Conservation (phyloP, 2,797 vertebrate species). For the Xenops minutus region DNA sequence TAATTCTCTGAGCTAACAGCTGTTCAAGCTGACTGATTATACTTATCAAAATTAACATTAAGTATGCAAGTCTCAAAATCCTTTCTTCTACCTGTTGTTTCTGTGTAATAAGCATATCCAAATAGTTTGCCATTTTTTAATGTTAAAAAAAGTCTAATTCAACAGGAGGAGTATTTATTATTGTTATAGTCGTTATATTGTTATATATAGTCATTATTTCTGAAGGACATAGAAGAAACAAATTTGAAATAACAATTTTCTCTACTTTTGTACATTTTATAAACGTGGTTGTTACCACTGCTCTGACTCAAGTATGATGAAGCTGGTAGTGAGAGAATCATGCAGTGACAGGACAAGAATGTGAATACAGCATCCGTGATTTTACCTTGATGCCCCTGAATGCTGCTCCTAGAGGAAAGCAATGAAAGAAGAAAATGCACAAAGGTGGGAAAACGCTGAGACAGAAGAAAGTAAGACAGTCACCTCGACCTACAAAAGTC, state of each 20-base stretch:
- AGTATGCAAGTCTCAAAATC: background rate
- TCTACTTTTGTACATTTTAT: background rate
- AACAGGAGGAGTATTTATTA: background rate
- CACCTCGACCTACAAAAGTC: background rate
- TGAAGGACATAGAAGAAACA: background rate
- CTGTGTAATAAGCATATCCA: background rate
- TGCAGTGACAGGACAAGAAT: background rate
- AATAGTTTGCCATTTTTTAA: background rate
- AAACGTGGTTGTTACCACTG: background rate
- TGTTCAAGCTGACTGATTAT: background rate
- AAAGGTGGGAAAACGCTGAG: background rate
- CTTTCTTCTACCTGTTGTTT: background rate
- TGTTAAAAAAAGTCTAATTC: background rate
- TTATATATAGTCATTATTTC: background rate
- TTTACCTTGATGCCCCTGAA: background rate
- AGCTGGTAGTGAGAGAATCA: background rate
- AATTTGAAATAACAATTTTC: background rate
- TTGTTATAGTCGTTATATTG: background rate
- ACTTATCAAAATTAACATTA: background rate
- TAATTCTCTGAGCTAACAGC: background rate
- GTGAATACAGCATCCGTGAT: background rate
- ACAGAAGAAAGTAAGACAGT: background rate
- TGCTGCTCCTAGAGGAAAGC: fast-evolving
- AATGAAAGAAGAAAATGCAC: background rate
- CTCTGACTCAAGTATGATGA: background rate